A percentile compares a stretch with the other conserved stretches of the same genome.
These are phyloP conservation scores for Nannoperca obscura DNA, from an alignment of 2,797 vertebrate species.

Conservation along the genomic window DNA sequence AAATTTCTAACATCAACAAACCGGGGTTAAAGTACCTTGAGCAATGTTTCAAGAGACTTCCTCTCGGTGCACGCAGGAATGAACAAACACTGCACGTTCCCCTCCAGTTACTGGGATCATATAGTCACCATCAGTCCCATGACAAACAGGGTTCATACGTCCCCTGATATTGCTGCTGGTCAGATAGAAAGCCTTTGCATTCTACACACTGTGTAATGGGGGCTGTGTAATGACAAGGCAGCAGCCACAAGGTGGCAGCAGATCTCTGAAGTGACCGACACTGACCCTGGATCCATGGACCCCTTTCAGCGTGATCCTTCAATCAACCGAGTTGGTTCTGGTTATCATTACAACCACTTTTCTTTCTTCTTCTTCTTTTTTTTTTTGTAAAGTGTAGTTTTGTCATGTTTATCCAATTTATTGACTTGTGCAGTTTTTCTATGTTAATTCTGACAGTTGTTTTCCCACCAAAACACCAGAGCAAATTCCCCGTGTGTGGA, in stretches of 20 bases:
- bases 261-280: background rate
- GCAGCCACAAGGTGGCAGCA: constrained; percentile 70
- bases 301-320: background rate
- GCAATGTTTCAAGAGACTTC: background rate
- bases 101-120: constrained; percentile 22
- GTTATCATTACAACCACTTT: background rate
- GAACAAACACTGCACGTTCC: background rate
- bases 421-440: background rate
- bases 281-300: constrained; percentile 18
- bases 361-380: background rate
- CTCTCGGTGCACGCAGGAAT: background rate
- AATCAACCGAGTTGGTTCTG: no score
- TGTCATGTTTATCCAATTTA: background rate
- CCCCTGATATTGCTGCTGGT: background rate
- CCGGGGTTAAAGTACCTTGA: constrained; percentile 1
- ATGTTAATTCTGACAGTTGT: background rate
- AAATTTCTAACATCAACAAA: constrained; percentile 29
- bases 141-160: constrained; percentile 21
- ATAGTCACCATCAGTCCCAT: constrained; percentile 5
- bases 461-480: background rate
- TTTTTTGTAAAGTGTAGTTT: background rate
- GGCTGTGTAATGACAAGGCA: background rate
- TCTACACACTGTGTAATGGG: constrained; percentile 1
- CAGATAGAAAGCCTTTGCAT: background rate
- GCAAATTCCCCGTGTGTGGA: no score